Evolutionary conservation across 2,888 invertebrate species (phyloP).

Genomic region (Sericinus montela): DNA sequence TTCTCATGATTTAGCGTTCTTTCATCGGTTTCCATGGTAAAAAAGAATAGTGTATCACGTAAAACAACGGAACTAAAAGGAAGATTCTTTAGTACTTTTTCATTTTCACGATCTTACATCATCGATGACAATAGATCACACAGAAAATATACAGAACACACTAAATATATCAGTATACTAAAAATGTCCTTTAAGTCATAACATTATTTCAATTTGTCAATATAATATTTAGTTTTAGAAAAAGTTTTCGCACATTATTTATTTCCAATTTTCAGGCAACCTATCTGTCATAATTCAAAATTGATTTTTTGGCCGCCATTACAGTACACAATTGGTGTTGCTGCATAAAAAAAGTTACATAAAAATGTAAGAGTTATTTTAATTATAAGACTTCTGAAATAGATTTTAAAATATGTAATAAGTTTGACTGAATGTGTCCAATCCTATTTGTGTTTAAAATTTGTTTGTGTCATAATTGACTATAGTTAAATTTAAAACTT

Average conservation of each 20-base stretch:
- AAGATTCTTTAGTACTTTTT: constrained; percentile 45
- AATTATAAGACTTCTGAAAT: no score
- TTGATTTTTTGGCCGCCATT: constrained; percentile 75
- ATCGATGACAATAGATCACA: constrained; percentile 57
- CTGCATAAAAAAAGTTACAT: constrained; percentile 4
- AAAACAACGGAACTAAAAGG: constrained; percentile 34
- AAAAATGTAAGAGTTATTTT: no score
- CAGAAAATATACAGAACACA: constrained; percentile 13
- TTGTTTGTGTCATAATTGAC: no score
- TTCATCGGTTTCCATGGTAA: constrained; percentile 58
- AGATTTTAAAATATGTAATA: no score
- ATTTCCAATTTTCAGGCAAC: constrained; percentile 16
- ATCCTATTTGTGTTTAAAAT: no score
- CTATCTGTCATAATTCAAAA: constrained; percentile 61
- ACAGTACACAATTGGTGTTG: constrained; percentile 26
- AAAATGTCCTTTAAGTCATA: no score
- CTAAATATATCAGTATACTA: no score
- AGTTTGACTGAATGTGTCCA: no score
- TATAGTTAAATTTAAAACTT: no score
- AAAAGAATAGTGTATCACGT: constrained; percentile 25
- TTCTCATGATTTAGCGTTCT: constrained; percentile 52
- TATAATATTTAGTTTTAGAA: no score
- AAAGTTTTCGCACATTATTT: no score
- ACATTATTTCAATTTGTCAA: background rate
- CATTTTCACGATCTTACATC: constrained; percentile 58